phyloP scores from a whole-genome alignment of 2,888 invertebrate species.

The Furcula furcula region DNA sequence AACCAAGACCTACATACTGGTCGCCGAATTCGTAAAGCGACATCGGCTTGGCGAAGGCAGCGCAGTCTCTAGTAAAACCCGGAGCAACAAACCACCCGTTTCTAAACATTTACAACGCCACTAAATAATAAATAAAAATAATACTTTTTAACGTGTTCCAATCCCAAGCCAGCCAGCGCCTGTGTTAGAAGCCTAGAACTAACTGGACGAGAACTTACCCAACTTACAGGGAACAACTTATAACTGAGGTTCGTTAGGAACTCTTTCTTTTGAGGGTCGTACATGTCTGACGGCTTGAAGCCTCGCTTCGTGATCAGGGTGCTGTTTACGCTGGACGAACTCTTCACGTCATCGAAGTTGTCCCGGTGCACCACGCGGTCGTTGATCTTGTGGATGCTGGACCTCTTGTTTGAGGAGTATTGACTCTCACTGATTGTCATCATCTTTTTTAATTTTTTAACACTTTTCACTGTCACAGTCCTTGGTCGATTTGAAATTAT shows the following conservation, averaged over 20 bases:
- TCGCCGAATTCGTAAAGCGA: too few relatives aligned
- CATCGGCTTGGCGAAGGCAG: too few relatives aligned
- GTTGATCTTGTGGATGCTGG: slow-evolving; percentile 74
- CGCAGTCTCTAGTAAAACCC: too few relatives aligned
- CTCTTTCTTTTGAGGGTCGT: slow-evolving; percentile 90
- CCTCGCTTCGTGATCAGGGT: slow-evolving; percentile 87
- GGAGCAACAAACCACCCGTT: too few relatives aligned
- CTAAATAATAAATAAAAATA: slow-evolving; percentile 21
- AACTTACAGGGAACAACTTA: slow-evolving; percentile 90
- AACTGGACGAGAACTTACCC: slow-evolving; percentile 83
- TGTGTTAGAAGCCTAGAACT: slow-evolving; percentile 55
- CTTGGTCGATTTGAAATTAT: slow-evolving; percentile 4
- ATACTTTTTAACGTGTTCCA: slow-evolving; percentile 43
- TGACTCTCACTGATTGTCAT: slow-evolving; percentile 80
- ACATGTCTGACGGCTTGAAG: slow-evolving; percentile 92
- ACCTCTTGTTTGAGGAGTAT: slow-evolving; percentile 77
- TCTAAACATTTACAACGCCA: slow-evolving; percentile 13
- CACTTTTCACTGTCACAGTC: slow-evolving; percentile 24
- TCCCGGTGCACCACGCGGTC: slow-evolving; percentile 72
- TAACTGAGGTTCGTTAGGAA: slow-evolving; percentile 91
- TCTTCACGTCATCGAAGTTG: slow-evolving; percentile 73
- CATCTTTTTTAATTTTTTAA: slow-evolving; percentile 45
- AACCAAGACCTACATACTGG: too few relatives aligned
- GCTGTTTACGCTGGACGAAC: slow-evolving; percentile 77
- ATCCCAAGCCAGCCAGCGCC: slow-evolving; percentile 42